Evolutionary conservation across 2,797 vertebrate genomes (phyloP), one percentile per base, ranked within the genome.

Genomic region (Erpetoichthys calabaricus): DNA sequence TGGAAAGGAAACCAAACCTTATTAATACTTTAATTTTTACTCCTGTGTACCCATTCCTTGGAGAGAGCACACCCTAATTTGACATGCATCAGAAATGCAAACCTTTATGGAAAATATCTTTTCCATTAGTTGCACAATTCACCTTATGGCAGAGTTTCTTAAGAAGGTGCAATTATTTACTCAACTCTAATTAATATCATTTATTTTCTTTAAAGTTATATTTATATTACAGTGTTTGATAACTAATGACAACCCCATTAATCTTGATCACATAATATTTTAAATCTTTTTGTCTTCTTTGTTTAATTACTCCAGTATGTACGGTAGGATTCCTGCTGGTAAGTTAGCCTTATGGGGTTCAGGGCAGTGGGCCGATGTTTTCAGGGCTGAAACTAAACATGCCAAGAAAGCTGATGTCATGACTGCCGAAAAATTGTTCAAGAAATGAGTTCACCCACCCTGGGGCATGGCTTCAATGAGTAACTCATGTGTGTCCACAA

Each of bases 261-360:
- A 85, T 85, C 82, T 81, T 79, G 65, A 73, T 81, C 79, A 79
- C 78, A 73, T 77, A 68, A 75, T 78, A 72, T 71, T 73, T 78
- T 65, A 75, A 80, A 78, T 76, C 78, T 77, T 70, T 25, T 50
- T 45, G 66, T 73, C 71, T 72, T 70, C 70, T 65, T 70, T 70
- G 73, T 76, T 69, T 80, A 85, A 85, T 85, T 83, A 79, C 80
- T 84, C 80, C 80, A 83, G 79, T 73, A 79, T 85, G 82, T 25
- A 25, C 25, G 25, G 25, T 76, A 73, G 71, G 60, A 63, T 56
- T 46, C 53, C 60, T 51, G 60, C 45, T 58, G 47, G 50, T 53
- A 56, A 8, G 50, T 25, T 4, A 54, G 53, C 5, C 41, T 5
- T 54, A 45, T 54, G 25, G 5, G 3, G 3, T 7, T 54, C 4